Percentiles rank a stretch among this genome's conserved stretches.
phyloP scores from a whole-genome alignment of 1,140 invertebrate species.

The Holcopasites calliopsidis region DNA sequence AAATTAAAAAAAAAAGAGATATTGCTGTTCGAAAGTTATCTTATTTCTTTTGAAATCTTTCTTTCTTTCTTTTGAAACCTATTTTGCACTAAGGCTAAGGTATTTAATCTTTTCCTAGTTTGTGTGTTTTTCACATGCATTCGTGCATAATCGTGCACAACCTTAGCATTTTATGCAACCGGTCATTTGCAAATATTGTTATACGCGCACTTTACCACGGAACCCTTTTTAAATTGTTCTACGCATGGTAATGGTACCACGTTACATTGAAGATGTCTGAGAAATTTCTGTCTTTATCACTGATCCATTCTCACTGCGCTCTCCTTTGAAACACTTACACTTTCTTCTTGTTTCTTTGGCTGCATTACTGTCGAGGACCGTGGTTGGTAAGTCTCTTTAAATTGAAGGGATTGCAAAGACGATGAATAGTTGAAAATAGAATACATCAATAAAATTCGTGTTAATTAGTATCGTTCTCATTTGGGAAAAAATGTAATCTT shows the following conservation, averaged over 20 bases:
- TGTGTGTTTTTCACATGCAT: not conserved
- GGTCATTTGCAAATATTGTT: not conserved
- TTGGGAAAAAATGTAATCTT: not conserved
- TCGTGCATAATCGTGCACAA: conserved; percentile 13
- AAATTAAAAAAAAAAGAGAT: not conserved
- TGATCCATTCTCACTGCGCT: conserved; percentile 31
- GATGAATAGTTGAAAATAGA: conserved; percentile 18
- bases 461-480: too few relatives aligned
- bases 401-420: conserved; percentile 16
- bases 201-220: not conserved
- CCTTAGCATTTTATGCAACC: conserved; percentile 30
- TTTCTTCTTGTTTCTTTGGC: conserved; percentile 62
- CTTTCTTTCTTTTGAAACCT: not conserved
- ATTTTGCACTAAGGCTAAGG: conserved; percentile 17
- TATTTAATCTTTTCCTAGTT: conserved; percentile 7
- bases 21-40: not conserved
- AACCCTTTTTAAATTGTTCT: not conserved
- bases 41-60: not conserved
- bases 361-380: conserved; percentile 68
- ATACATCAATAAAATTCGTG: too few relatives aligned
- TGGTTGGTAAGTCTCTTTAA: conserved; percentile 69
- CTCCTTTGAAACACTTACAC: conserved; percentile 55
- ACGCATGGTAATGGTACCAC: not conserved
- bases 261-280: not conserved
- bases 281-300: not conserved